Evolutionary conservation across 2,113 vertebrate genomes (phyloP).

Genomic region (Phylloscopus whistleri): DNA sequence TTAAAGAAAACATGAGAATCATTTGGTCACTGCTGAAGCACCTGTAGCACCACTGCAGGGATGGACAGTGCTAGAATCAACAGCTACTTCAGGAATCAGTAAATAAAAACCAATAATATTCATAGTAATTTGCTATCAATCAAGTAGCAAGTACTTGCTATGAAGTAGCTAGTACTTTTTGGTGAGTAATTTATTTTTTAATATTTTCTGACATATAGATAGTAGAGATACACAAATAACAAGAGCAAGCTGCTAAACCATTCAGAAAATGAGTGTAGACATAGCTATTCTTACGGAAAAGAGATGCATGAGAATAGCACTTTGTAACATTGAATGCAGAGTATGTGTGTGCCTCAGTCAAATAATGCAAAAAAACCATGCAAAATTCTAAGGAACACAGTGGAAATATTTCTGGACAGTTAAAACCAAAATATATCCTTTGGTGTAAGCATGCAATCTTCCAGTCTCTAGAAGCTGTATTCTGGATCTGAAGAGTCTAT

Average conservation of each 20-base stretch:
- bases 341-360: not conserved
- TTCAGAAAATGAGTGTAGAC: not conserved
- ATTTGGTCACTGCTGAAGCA: conserved; percentile 49
- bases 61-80: not conserved
- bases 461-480: not conserved
- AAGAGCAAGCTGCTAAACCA: not conserved
- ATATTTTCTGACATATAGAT: not conserved
- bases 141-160: not conserved
- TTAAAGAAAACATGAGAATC: conserved; percentile 68
- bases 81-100: not conserved
- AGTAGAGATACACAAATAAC: not conserved
- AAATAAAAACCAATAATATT: not conserved
- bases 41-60: conserved; percentile 34
- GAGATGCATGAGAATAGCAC: not conserved
- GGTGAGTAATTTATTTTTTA: not conserved
- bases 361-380: not conserved
- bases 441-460: not conserved
- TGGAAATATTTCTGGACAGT: not conserved
- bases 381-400: not conserved
- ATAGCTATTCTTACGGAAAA: not conserved
- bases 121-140: not conserved
- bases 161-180: not conserved
- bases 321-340: not conserved
- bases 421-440: not conserved
- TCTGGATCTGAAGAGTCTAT: not conserved